These are phyloP conservation scores for Desoria tigrina DNA, from an alignment of 2,888 invertebrate species.

Conservation along the genomic window DNA sequence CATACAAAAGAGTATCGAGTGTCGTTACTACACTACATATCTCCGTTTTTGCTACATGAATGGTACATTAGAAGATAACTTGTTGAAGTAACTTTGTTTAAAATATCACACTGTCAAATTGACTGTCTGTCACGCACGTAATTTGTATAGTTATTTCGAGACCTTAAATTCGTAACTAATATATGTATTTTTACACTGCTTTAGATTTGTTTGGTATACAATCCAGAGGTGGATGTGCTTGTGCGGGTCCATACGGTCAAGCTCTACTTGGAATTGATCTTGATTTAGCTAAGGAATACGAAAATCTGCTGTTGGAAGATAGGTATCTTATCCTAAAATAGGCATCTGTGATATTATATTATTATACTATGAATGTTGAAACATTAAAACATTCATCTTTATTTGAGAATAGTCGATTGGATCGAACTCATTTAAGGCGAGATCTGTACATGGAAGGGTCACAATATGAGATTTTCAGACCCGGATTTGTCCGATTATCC, in stretches of 20 bases:
- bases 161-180: no score
- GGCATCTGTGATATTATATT: no score
- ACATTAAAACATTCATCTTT: not conserved
- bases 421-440: conserved; percentile 60
- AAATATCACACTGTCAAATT: no score
- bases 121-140: no score
- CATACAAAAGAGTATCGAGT: no score
- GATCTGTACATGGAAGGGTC: conserved; percentile 60
- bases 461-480: conserved; percentile 71
- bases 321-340: conserved; percentile 58
- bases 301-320: conserved; percentile 68
- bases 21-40: no score
- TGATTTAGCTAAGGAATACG: conserved; percentile 72
- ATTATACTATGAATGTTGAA: no score
- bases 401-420: conserved; percentile 58
- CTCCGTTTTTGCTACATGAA: no score
- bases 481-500: conserved; percentile 82
- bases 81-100: no score
- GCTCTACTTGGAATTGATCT: conserved; percentile 81
- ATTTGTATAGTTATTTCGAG: no score
- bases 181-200: no score
- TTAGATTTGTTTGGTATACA: conserved; percentile 86
- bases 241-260: conserved; percentile 81
- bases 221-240: conserved; percentile 71
- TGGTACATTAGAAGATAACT: no score